A percentile compares a stretch with the other conserved stretches of the same genome.
phyloP scores from a whole-genome alignment of 1,140 invertebrate genomes.

The Drosophila melanogaster region DNA sequence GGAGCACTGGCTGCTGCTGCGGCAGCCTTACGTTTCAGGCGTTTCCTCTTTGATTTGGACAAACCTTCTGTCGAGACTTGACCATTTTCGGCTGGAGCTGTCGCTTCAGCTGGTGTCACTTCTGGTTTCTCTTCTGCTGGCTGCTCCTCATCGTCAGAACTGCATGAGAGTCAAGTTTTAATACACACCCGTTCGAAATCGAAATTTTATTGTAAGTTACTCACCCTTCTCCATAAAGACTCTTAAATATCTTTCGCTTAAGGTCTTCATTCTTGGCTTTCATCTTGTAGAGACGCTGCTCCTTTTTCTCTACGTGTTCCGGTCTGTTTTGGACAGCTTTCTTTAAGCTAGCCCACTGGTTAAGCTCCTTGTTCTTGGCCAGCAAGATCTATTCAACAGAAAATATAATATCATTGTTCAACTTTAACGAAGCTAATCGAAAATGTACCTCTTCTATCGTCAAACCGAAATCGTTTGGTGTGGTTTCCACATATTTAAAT shows the following conservation, averaged over 20 bases:
- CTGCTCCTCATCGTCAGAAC: conserved; percentile 78
- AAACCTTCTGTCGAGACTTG: conserved; percentile 29
- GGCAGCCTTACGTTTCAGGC: conserved; percentile 69
- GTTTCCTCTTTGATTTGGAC: conserved; percentile 68
- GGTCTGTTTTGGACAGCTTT: conserved; percentile 93
- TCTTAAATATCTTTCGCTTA: conserved; percentile 94
- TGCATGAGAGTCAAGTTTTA: conserved; percentile 46
- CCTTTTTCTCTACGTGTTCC: conserved; percentile 92
- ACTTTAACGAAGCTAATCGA: not conserved
- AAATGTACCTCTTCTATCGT: conserved; percentile 91
- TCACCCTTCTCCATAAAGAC: conserved; percentile 88
- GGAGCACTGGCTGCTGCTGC: conserved; percentile 13
- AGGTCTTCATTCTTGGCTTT: conserved; percentile 90
- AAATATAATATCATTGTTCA: not conserved
- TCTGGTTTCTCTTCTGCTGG: conserved; percentile 5
- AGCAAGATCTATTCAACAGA: conserved; percentile 87
- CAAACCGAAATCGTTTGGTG: conserved; percentile 96
- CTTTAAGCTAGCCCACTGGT: conserved; percentile 97
- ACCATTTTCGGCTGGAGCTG: not conserved
- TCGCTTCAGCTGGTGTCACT: not conserved
- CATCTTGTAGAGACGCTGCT: conserved; percentile 90
- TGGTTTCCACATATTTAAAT: conserved; percentile 96
- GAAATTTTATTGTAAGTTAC: not conserved
- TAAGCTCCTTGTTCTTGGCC: conserved; percentile 96
- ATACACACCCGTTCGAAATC: not conserved